Conservation (phyloP, 2,113 vertebrate species). For the Aphelocoma coerulescens region DNA sequence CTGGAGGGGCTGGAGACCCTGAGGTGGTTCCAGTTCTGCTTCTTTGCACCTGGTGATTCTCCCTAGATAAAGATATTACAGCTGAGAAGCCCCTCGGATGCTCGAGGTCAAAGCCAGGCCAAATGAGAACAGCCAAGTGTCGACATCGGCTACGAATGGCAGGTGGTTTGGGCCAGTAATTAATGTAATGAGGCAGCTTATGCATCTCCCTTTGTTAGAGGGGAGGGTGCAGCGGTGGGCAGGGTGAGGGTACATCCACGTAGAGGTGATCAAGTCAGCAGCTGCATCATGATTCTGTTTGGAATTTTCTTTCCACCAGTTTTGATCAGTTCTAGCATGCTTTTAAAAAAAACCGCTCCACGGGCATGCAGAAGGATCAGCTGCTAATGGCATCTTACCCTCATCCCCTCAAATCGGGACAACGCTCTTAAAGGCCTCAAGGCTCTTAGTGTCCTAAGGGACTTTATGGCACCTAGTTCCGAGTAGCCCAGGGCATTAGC, state of each 20-base stretch:
- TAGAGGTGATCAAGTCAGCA: slow-evolving; percentile 73
- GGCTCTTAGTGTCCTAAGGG: slow-evolving; percentile 99
- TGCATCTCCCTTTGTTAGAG: slow-evolving; percentile 66
- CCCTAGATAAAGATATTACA: slow-evolving; percentile 73
- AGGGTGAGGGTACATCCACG: slow-evolving; percentile 54
- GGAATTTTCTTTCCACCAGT: slow-evolving; percentile 70
- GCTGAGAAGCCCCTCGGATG: slow-evolving; percentile 83
- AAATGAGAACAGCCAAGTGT: slow-evolving; percentile 87
- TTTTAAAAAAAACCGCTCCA: slow-evolving; percentile 85
- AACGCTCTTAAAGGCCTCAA: slow-evolving; percentile 99
- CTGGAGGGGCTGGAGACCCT: not conserved
- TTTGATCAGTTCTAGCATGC: slow-evolving; percentile 99
- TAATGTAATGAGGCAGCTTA: slow-evolving; percentile 95
- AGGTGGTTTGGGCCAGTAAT: slow-evolving; percentile 72
- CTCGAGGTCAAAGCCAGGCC: slow-evolving; percentile 88
- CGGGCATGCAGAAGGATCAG: slow-evolving; percentile 99
- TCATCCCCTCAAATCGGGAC: slow-evolving; percentile 99
- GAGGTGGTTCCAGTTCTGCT: slow-evolving; percentile 76
- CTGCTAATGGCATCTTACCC: slow-evolving; percentile 99
- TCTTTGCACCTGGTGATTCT: slow-evolving; percentile 99
- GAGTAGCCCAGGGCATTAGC: slow-evolving; percentile 99
- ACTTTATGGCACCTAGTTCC: slow-evolving; percentile 99
- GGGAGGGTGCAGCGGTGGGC: slow-evolving; percentile 67
- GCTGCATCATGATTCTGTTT: slow-evolving; percentile 90
- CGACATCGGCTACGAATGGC: slow-evolving; percentile 81